Percentiles rank a stretch among this genome's conserved stretches.
Evolutionary conservation across 2,797 vertebrate species (phyloP).

Genomic region (Cynodonichthys magdalenae): DNA sequence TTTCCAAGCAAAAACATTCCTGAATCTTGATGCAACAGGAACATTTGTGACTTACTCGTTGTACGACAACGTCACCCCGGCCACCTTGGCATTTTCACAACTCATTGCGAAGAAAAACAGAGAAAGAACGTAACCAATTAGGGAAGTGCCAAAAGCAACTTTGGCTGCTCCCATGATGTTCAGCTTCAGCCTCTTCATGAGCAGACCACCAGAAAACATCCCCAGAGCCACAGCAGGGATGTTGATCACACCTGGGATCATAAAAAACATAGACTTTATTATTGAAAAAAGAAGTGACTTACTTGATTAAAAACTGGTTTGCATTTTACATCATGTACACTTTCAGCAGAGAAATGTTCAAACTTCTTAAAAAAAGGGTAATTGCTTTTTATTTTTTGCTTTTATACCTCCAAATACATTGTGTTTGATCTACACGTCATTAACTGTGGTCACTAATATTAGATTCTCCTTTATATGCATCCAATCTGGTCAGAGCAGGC

Average conservation of each 20-base stretch:
- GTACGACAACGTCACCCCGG: slow-evolving; percentile 79
- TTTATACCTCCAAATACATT: slow-evolving; percentile 7
- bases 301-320: neutral
- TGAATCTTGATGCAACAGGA: neutral
- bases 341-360: slow-evolving; percentile 2
- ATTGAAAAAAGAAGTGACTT: neutral
- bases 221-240: slow-evolving; percentile 80
- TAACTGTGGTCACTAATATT: slow-evolving; percentile 52
- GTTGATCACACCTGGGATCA: slow-evolving; percentile 72
- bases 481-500: slow-evolving; percentile 25
- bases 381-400: slow-evolving; percentile 9
- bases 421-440: slow-evolving; percentile 61
- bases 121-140: slow-evolving; percentile 73
- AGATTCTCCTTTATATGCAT: slow-evolving; percentile 67
- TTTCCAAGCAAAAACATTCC: too few relatives aligned
- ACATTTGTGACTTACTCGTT: slow-evolving; percentile 62
- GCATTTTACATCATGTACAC: neutral
- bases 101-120: slow-evolving; percentile 79
- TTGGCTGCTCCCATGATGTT: slow-evolving; percentile 76
- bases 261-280: slow-evolving; percentile 7
- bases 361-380: slow-evolving; percentile 13
- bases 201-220: slow-evolving; percentile 80
- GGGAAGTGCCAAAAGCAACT: slow-evolving; percentile 70
- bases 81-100: slow-evolving; percentile 77
- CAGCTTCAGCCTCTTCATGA: slow-evolving; percentile 83